Percentiles rank a stretch among this genome's conserved stretches.
phyloP scores from a whole-genome alignment of 64 coral and sea anemone genomes.

The Dendronephthya gigantea region DNA sequence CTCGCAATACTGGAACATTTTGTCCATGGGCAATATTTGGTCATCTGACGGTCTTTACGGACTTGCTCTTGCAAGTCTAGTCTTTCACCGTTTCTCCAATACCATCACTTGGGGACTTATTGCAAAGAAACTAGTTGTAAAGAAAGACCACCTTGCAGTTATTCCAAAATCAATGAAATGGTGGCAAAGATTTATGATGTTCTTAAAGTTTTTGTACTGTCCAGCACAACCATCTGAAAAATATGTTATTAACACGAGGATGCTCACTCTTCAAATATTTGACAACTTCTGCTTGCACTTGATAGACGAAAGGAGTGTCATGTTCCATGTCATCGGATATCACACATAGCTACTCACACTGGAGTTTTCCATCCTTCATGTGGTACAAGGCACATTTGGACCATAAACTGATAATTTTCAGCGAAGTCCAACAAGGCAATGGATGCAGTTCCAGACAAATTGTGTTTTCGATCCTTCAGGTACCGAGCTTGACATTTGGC shows the following conservation, averaged over 20 bases:
- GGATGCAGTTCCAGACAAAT: background rate
- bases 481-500: background rate
- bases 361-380: background rate
- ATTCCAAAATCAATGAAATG: conserved; percentile 23
- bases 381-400: background rate
- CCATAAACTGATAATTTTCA: background rate
- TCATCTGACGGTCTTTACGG: background rate
- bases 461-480: background rate
- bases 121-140: conserved; percentile 4
- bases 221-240: conserved; percentile 23
- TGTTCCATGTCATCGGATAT: conserved; percentile 15
- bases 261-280: background rate
- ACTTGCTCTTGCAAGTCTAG: background rate
- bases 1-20: conserved; percentile 1
- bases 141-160: conserved; percentile 9
- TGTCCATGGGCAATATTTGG: conserved; percentile 4
- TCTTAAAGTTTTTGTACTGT: conserved; percentile 29
- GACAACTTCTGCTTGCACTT: background rate
- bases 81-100: background rate
- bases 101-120: background rate
- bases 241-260: background rate
- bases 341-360: background rate
- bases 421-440: conserved; percentile 1
- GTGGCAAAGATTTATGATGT: conserved; percentile 19
- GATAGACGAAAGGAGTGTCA: conserved; percentile 11